Evolutionary conservation across 2,113 vertebrate species (phyloP).

Genomic region (Datnioides undecimradiatus): DNA sequence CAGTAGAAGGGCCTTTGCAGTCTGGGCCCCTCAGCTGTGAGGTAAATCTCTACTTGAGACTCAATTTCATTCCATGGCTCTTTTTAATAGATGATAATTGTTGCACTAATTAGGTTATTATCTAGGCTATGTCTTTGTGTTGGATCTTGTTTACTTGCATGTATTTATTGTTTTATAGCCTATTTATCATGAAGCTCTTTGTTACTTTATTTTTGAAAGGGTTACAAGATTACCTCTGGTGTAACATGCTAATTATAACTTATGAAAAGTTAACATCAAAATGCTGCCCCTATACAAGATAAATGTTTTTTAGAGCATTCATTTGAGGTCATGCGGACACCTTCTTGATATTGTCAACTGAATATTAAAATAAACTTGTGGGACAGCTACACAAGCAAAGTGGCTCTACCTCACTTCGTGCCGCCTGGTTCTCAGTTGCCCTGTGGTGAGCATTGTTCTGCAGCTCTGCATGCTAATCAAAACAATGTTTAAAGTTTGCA

Average conservation of each 20-base stretch:
- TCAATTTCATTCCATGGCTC: no score
- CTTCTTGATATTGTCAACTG: neutral
- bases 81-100: no score
- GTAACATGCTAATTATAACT: neutral
- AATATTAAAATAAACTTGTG: neutral
- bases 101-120: no score
- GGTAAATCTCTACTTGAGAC: no score
- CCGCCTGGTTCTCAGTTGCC: neutral
- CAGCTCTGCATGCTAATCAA: neutral
- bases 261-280: neutral
- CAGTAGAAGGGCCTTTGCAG: no score
- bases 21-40: no score
- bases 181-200: no score
- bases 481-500: neutral
- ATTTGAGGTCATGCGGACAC: neutral
- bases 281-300: neutral
- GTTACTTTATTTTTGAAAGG: no score
- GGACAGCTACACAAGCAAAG: neutral
- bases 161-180: no score
- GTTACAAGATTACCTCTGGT: no score
- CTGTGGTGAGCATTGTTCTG: conserved; percentile 21
- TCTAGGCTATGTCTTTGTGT: no score
- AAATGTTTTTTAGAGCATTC: neutral
- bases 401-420: neutral
- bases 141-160: no score